Percentiles rank a stretch among this genome's conserved stretches.
Conservation (phyloP, 2,113 vertebrate genomes). For the Spea bombifrons region DNA sequence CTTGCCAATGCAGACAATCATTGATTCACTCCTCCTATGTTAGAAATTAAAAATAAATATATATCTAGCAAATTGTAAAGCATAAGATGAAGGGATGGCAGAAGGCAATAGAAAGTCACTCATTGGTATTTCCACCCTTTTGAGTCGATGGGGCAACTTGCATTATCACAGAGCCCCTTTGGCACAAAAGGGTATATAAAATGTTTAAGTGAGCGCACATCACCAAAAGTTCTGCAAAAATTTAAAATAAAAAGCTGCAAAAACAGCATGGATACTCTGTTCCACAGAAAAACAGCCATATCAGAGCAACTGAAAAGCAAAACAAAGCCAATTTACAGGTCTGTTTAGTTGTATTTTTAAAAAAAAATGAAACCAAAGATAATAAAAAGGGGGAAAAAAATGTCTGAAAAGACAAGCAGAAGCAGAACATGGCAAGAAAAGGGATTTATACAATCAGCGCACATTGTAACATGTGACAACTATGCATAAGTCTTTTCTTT, state of each 20-base stretch:
- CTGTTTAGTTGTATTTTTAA: neutral
- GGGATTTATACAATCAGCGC: neutral
- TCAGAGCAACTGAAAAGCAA: conserved; percentile 44
- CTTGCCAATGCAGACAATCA: conserved; percentile 58
- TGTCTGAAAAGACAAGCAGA: neutral
- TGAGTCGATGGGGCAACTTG: neutral
- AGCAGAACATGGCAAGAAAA: neutral
- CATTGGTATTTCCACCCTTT: conserved; percentile 62
- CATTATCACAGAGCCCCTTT: neutral
- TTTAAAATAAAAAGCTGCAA: conserved; percentile 53
- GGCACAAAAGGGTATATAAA: conserved; percentile 5
- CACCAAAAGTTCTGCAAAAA: conserved; percentile 77
- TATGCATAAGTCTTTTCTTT: neutral
- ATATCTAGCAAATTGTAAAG: conserved; percentile 67
- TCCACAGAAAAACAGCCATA: conserved; percentile 52
- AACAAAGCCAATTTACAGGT: conserved; percentile 46
- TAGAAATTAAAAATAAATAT: conserved; percentile 49
- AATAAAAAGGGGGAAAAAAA: neutral
- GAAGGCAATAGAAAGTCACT: conserved; percentile 72
- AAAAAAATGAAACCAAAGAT: conserved; percentile 8
- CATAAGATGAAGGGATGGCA: conserved; percentile 73
- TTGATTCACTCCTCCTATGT: conserved; percentile 73
- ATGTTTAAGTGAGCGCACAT: conserved; percentile 76
- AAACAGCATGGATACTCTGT: conserved; percentile 49
- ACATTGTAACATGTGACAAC: neutral